Conservation (phyloP, 2,888 invertebrate species). For the Leptinotarsa haldemani region DNA sequence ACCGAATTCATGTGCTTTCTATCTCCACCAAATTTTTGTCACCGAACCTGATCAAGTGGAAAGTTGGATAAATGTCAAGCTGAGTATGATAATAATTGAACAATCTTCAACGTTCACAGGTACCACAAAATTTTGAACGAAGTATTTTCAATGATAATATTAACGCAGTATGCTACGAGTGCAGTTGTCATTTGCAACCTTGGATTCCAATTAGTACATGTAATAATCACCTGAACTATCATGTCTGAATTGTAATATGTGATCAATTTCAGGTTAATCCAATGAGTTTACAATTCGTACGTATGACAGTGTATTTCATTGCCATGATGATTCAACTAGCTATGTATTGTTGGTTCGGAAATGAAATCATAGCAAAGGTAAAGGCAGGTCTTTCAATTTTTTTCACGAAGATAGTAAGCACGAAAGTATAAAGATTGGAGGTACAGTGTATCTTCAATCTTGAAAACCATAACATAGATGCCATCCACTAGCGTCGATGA, state of each 20-base stretch:
- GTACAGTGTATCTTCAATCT: too few relatives aligned
- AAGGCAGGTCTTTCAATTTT: not conserved
- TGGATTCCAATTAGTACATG: conserved; percentile 51
- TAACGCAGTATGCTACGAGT: conserved; percentile 52
- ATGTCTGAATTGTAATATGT: not conserved
- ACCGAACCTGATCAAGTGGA: too few relatives aligned
- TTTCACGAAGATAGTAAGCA: too few relatives aligned
- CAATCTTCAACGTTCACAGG: not conserved
- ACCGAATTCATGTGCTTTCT: too few relatives aligned
- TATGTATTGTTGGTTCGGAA: conserved; percentile 55
- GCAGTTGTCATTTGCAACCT: conserved; percentile 53
- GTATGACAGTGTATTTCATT: conserved; percentile 47
- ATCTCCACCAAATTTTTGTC: too few relatives aligned
- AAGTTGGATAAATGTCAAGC: too few relatives aligned
- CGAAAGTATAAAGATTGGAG: too few relatives aligned
- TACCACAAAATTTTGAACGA: conserved; percentile 42
- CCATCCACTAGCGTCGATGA: too few relatives aligned
- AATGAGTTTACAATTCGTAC: conserved; percentile 44
- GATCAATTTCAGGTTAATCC: conserved; percentile 37
- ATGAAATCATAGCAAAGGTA: conserved; percentile 53
- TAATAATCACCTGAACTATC: conserved; percentile 23
- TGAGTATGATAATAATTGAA: too few relatives aligned
- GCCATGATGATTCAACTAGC: conserved; percentile 54
- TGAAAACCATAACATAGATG: too few relatives aligned
- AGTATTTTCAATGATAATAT: conserved; percentile 49